A percentile compares a stretch with the other conserved stretches of the same genome.
Conservation (phyloP, 2,797 vertebrate genomes). For the Gymnothorax javanicus region DNA sequence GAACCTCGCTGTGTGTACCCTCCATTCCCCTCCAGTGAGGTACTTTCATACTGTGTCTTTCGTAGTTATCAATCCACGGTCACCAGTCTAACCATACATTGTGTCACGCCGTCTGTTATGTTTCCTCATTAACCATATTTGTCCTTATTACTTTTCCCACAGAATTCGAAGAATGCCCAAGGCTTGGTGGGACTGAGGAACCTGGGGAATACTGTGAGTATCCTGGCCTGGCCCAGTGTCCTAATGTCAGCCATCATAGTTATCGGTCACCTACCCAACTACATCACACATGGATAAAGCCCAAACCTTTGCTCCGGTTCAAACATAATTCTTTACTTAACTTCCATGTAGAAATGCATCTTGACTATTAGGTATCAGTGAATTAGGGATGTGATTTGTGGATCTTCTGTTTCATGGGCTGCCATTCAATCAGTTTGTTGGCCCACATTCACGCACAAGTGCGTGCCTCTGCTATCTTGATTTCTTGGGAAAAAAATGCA, state of each 20-base stretch:
- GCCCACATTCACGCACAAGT: too few species aligned
- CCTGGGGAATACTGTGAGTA: constrained; percentile 93
- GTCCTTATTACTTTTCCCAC: constrained; percentile 44
- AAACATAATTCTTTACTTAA: neutral
- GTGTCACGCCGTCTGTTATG: neutral
- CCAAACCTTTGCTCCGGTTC: neutral
- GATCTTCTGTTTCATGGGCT: neutral
- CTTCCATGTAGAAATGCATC: neutral
- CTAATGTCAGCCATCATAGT: neutral
- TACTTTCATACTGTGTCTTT: neutral
- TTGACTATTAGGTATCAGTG: neutral
- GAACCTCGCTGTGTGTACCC: neutral
- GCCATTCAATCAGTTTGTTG: too few species aligned
- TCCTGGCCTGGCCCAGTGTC: neutral
- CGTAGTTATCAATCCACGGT: neutral
- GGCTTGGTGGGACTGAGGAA: constrained; percentile 92
- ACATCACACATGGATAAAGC: neutral
- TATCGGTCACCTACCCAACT: neutral
- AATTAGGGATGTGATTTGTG: neutral
- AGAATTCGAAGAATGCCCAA: constrained; percentile 88
- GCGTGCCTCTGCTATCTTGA: constrained; percentile 44
- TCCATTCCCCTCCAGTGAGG: neutral
- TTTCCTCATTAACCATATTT: constrained; percentile 1
- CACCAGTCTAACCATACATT: neutral
- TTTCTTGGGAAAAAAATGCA: constrained; percentile 20